Conservation (phyloP, 23 tunicate genomes). For the Clavelina lepadiformis region DNA sequence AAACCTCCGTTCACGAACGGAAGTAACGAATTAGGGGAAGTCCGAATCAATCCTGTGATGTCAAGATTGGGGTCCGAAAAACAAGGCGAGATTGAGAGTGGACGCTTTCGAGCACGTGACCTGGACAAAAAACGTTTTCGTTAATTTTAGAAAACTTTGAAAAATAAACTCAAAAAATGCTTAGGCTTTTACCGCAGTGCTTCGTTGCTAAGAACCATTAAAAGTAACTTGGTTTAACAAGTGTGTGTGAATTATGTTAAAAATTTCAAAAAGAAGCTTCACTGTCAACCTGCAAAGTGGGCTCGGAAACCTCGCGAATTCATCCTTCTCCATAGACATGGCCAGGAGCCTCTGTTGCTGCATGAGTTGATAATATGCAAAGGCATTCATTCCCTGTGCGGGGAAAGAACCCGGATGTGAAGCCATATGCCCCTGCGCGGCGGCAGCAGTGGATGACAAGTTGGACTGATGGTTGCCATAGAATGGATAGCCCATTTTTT, state of each 20-base stretch:
- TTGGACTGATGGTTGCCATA: slow-evolving; percentile 47
- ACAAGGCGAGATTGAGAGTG: slow-evolving; percentile 85
- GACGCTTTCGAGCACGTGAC: slow-evolving; percentile 69
- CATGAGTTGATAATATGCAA: slow-evolving; percentile 71
- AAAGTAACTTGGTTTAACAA: too few relatives aligned
- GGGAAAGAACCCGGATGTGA: slow-evolving; percentile 8
- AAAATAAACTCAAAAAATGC: too few relatives aligned
- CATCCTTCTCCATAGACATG: slow-evolving; percentile 75
- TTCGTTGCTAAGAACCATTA: too few relatives aligned
- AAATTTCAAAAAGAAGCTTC: too few relatives aligned
- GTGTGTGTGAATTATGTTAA: too few relatives aligned
- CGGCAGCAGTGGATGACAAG: slow-evolving; percentile 4
- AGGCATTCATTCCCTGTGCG: slow-evolving; percentile 33
- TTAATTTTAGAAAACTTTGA: too few relatives aligned
- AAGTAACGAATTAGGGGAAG: slow-evolving; percentile 78
- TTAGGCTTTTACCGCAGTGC: too few relatives aligned
- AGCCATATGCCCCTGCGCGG: slow-evolving; percentile 25
- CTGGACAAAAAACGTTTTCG: slow-evolving; percentile 33
- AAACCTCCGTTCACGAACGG: slow-evolving; percentile 63
- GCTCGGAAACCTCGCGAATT: slow-evolving; percentile 62
- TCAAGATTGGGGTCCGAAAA: slow-evolving; percentile 64
- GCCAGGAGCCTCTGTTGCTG: slow-evolving; percentile 52
- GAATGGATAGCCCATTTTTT: slow-evolving; percentile 46
- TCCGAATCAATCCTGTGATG: slow-evolving; percentile 69
- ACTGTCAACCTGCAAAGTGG: slow-evolving; percentile 49